Percentiles rank a stretch among this genome's conserved stretches.
phyloP scores from a whole-genome alignment of 2,888 invertebrate genomes.

The Cerastoderma edule region DNA sequence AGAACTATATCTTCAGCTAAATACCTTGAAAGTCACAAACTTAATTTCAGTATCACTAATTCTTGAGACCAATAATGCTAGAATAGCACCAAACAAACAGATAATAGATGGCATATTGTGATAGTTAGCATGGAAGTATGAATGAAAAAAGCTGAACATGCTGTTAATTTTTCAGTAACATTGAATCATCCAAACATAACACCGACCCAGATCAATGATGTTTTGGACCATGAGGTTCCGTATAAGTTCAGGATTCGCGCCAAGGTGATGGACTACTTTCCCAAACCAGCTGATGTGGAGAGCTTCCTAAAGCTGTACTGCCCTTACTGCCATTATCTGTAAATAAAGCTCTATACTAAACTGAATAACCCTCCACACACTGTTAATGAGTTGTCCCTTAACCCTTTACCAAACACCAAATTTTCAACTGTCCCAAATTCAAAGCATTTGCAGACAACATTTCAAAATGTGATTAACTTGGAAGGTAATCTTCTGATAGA shows the following conservation, averaged over 20 bases:
- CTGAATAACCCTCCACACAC: too few species aligned
- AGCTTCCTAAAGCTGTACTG: conserved; percentile 65
- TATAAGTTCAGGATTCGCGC: conserved; percentile 68
- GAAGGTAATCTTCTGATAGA: too few species aligned
- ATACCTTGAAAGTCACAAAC: too few species aligned
- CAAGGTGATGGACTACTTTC: conserved; percentile 63
- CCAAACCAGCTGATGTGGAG: conserved; percentile 39
- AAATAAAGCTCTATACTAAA: conserved; percentile 39
- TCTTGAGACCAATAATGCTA: too few species aligned
- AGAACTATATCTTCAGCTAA: too few species aligned
- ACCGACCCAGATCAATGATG: conserved; percentile 52
- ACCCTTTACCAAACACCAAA: neutral
- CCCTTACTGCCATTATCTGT: conserved; percentile 66
- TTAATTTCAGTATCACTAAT: too few species aligned
- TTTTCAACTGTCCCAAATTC: neutral
- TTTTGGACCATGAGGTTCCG: conserved; percentile 61
- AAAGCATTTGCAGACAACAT: neutral
- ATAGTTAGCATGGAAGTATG: neutral
- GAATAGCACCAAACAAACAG: too few species aligned
- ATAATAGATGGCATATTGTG: too few species aligned
- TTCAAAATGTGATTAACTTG: too few species aligned
- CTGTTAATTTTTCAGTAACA: conserved; percentile 59
- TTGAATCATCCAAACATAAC: conserved; percentile 64
- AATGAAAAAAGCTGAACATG: too few species aligned
- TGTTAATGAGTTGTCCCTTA: too few species aligned